A percentile compares a stretch with the other conserved stretches of the same genome.
Conservation (phyloP, 1,140 invertebrate species). For the Oryzaephilus surinamensis region DNA sequence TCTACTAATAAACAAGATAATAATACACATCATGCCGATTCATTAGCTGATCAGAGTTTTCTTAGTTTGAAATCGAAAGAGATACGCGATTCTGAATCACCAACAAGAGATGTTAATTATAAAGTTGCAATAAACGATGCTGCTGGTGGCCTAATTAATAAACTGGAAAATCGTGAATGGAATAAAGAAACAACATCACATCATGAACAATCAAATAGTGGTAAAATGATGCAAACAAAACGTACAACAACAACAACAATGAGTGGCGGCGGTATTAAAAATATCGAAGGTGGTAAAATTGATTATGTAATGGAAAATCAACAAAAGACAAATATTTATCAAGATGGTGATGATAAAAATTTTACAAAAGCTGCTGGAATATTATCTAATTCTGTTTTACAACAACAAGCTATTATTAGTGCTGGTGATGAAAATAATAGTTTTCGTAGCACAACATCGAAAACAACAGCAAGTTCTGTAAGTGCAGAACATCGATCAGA, state of each 20-base stretch:
- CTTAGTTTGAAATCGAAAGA: slow-evolving; percentile 65
- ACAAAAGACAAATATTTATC: slow-evolving; percentile 43
- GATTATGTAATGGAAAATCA: slow-evolving; percentile 49
- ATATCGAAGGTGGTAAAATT: slow-evolving; percentile 47
- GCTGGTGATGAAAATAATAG: slow-evolving; percentile 42
- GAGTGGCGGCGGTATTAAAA: slow-evolving; percentile 34
- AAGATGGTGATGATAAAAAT: slow-evolving; percentile 51
- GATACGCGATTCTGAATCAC: slow-evolving; percentile 62
- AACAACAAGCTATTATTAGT: slow-evolving; percentile 46
- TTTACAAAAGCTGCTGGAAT: slow-evolving; percentile 47
- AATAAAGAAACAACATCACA: slow-evolving; percentile 26
- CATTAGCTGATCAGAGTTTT: slow-evolving; percentile 60
- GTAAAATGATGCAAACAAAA: too few relatives aligned
- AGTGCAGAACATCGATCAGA: slow-evolving; percentile 24
- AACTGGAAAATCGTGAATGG: too few relatives aligned
- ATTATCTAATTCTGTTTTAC: slow-evolving; percentile 44
- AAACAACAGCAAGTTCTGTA: slow-evolving; percentile 33
- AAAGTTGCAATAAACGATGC: too few relatives aligned
- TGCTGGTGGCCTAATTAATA: too few relatives aligned
- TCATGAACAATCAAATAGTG: too few relatives aligned
- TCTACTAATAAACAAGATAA: slow-evolving; percentile 5
- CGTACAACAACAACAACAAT: slow-evolving; percentile 37
- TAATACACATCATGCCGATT: slow-evolving; percentile 45
- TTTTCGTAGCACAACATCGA: slow-evolving; percentile 39
- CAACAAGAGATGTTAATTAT: slow-evolving; percentile 50